phyloP scores from a whole-genome alignment of 2,113 vertebrate genomes.

The Muntiacus muntjak region DNA sequence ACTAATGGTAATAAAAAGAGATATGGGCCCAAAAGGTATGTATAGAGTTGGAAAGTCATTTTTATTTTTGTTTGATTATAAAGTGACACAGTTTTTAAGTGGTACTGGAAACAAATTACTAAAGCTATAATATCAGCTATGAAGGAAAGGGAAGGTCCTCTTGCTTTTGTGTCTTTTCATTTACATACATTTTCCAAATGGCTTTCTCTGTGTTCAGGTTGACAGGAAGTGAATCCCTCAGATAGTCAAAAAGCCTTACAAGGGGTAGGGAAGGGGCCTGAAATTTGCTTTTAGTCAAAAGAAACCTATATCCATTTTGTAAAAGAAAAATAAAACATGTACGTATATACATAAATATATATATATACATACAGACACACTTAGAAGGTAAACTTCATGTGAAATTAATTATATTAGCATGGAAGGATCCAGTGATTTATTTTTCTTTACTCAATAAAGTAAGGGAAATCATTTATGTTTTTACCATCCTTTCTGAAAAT shows the following conservation, averaged over 20 bases:
- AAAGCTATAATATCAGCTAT: neutral
- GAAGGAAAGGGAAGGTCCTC: neutral
- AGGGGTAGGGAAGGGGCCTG: neutral
- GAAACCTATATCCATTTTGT: neutral
- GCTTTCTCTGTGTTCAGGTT: neutral
- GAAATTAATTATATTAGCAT: slow-evolving; percentile 24
- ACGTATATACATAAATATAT: neutral
- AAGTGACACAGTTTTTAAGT: neutral
- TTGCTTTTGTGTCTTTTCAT: neutral
- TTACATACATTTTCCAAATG: neutral
- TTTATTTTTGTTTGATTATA: slow-evolving; percentile 1
- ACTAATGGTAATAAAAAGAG: neutral
- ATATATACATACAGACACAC: neutral
- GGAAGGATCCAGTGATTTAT: neutral
- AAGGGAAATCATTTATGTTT: neutral
- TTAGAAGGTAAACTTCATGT: neutral
- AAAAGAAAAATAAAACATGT: neutral
- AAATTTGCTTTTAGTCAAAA: slow-evolving; percentile 19
- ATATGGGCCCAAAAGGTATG: neutral
- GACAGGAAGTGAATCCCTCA: neutral
- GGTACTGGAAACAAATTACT: neutral
- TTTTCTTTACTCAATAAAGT: slow-evolving; percentile 38
- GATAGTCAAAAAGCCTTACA: neutral
- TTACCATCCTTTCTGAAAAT: slow-evolving; percentile 15
- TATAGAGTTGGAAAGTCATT: neutral